A percentile compares a stretch with the other conserved stretches of the same genome.
Conservation (phyloP, 2,888 invertebrate species). For the Mythimna vitellina region DNA sequence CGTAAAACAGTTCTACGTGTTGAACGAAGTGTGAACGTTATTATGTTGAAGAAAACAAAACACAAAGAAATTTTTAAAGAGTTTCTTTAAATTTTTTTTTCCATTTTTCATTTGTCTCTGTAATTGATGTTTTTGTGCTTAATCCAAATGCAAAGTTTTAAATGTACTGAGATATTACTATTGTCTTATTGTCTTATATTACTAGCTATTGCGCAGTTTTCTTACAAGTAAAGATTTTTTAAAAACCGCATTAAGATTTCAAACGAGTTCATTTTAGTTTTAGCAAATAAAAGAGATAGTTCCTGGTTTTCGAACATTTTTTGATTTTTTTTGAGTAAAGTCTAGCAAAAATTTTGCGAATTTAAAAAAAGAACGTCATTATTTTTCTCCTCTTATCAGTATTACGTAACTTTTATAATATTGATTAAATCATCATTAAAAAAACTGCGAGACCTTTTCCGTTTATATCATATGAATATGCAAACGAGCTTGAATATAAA, state of each 20-base stretch:
- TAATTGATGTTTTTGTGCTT: conserved; percentile 14
- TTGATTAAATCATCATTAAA: neutral
- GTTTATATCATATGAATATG: conserved; percentile 6
- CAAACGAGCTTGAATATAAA: conserved; percentile 11
- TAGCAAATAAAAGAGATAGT: neutral
- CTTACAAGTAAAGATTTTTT: neutral
- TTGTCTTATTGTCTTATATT: neutral
- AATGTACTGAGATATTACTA: neutral
- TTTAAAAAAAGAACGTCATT: neutral
- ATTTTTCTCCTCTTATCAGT: neutral
- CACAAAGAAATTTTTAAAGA: conserved; percentile 12
- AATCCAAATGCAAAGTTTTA: neutral
- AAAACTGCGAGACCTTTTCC: neutral
- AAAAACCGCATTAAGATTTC: neutral
- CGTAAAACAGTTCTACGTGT: neutral
- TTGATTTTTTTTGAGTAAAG: neutral
- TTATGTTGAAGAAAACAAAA: neutral
- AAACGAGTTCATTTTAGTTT: neutral
- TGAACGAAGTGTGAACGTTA: conserved; percentile 20
- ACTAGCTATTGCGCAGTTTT: neutral
- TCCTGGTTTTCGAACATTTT: neutral
- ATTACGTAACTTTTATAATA: neutral
- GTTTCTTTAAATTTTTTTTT: neutral
- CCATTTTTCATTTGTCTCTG: conserved; percentile 13
- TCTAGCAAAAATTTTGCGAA: neutral